phyloP scores from a whole-genome alignment of 2,113 vertebrate genomes.

The Dolichallabes microphthalmus region DNA sequence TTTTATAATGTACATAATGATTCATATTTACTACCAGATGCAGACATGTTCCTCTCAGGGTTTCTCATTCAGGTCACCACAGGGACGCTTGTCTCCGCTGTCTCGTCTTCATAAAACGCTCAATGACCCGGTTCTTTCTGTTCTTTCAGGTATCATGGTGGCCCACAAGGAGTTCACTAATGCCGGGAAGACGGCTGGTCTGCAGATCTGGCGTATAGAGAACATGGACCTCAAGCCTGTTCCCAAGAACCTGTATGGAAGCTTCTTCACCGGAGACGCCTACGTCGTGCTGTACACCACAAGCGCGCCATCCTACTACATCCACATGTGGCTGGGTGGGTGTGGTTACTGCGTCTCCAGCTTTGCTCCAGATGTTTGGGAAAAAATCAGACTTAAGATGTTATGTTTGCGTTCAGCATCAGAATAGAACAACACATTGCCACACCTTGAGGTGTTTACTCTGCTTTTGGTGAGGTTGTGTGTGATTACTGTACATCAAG shows the following conservation, averaged over 20 bases:
- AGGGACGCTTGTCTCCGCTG: too few relatives aligned
- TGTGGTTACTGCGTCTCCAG: not conserved
- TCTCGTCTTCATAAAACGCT: not conserved
- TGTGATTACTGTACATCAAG: not conserved
- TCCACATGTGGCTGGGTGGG: constrained; percentile 80
- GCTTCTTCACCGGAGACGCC: constrained; percentile 75
- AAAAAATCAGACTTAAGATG: not conserved
- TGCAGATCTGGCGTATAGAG: constrained; percentile 78
- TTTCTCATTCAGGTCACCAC: not conserved
- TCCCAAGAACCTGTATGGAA: constrained; percentile 66
- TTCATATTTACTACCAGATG: not conserved
- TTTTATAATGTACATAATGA: not conserved
- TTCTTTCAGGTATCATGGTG: constrained; percentile 69
- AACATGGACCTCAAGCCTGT: constrained; percentile 74
- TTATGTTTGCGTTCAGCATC: too few relatives aligned
- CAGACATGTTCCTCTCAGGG: not conserved
- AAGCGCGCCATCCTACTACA: constrained; percentile 62
- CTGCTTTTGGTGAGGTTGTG: not conserved
- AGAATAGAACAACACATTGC: not conserved
- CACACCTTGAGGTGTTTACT: not conserved
- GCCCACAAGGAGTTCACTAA: constrained; percentile 72
- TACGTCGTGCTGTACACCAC: constrained; percentile 75
- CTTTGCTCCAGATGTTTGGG: not conserved
- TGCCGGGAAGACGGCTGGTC: constrained; percentile 71
- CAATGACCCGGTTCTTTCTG: not conserved